A percentile compares a stretch with the other conserved stretches of the same genome.
Conservation (phyloP, 2,888 invertebrate species). For the Apamea monoglypha region DNA sequence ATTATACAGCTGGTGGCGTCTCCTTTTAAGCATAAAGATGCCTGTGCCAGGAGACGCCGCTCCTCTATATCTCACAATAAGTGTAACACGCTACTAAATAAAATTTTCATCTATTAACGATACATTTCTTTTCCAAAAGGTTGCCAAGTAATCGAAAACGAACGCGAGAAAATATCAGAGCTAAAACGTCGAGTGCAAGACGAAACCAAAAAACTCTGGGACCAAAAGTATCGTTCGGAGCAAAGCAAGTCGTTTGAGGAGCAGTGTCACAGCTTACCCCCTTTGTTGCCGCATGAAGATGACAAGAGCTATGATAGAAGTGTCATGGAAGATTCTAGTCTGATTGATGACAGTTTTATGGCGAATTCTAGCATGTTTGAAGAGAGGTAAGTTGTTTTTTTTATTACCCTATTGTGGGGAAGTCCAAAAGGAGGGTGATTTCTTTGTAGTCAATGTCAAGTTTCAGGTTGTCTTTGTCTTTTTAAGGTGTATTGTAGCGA, state of each 20-base stretch:
- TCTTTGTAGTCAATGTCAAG: not conserved
- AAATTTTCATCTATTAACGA: too few relatives aligned
- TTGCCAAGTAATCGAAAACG: conserved; percentile 97
- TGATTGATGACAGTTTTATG: conserved; percentile 80
- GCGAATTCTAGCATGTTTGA: conserved; percentile 82
- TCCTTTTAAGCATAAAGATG: too few relatives aligned
- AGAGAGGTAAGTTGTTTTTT: conserved; percentile 78
- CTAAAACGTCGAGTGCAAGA: conserved; percentile 96
- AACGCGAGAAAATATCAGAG: conserved; percentile 96
- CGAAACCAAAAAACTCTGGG: conserved; percentile 97
- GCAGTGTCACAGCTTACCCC: conserved; percentile 70
- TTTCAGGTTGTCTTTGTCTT: not conserved
- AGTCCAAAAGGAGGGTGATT: not conserved
- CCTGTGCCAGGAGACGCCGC: too few relatives aligned
- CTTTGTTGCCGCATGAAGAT: conserved; percentile 41
- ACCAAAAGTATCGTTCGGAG: conserved; percentile 81
- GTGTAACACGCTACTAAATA: too few relatives aligned
- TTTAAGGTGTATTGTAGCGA: not conserved
- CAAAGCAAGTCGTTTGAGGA: conserved; percentile 76
- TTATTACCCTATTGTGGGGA: not conserved
- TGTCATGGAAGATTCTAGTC: conserved; percentile 74
- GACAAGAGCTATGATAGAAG: conserved; percentile 65
- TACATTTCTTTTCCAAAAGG: conserved; percentile 81
- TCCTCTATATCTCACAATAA: too few relatives aligned
- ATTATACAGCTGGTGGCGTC: too few relatives aligned